Conservation (phyloP, 2,797 vertebrate species). For the Smutsia temminckii region DNA sequence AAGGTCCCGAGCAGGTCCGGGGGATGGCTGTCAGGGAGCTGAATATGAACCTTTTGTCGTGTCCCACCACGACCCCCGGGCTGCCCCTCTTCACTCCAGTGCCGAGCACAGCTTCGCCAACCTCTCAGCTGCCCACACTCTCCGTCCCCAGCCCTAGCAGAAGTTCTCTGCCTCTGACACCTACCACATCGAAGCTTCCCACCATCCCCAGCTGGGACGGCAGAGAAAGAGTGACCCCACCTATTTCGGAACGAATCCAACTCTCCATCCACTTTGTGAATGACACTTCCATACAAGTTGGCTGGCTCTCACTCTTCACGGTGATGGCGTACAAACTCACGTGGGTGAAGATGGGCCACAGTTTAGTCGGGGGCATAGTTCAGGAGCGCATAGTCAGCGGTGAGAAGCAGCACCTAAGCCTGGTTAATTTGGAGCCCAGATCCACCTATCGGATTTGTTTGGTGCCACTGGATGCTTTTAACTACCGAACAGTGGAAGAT, state of each 20-base stretch:
- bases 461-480: constrained; percentile 94
- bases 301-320: constrained; percentile 93
- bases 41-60: constrained; percentile 92
- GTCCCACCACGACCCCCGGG: constrained; percentile 88
- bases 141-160: constrained; percentile 77
- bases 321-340: constrained; percentile 97
- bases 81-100: constrained; percentile 85
- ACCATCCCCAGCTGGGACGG: constrained; percentile 84
- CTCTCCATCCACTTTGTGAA: constrained; percentile 94
- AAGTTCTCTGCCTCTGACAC: constrained; percentile 82
- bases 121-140: constrained; percentile 79
- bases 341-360: constrained; percentile 97
- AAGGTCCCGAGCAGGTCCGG: constrained; percentile 93
- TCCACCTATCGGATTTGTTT: constrained; percentile 97
- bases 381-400: constrained; percentile 94
- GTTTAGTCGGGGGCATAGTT: constrained; percentile 92
- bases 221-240: constrained; percentile 85
- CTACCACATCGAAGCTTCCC: constrained; percentile 81
- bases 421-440: constrained; percentile 92
- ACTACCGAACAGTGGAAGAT: constrained; percentile 94
- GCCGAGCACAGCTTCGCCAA: constrained; percentile 84
- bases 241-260: constrained; percentile 90
- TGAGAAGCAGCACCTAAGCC: constrained; percentile 89
- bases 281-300: constrained; percentile 93
- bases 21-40: constrained; percentile 98